Base-by-base conservation (phyloP, 2,113 vertebrate genomes). In the Neogobius melanostomus region DNA sequence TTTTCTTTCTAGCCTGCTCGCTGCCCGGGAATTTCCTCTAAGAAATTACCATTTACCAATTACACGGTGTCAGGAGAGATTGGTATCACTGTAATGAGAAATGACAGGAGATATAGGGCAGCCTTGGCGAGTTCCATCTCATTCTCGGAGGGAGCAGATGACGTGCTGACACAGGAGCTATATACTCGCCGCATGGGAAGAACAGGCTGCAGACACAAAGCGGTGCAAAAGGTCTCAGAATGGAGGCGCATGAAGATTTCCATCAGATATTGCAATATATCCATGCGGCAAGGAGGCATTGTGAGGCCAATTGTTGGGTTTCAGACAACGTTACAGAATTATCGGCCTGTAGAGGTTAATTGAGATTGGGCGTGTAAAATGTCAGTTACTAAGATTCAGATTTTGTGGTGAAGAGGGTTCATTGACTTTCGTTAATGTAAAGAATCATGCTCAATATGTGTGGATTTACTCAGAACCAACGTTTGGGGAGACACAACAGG, bases 31-130 rank as follows among this genome's bases (percentile, higher is more conserved):
- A 87, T 88, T 85, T 86, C 82, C 84, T 82, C 84, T 85, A 74
- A 86, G 86, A 89, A 90, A 90, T 88, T 87, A 89, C 85, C 88
- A 85, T 89, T 88, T 87, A 83, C 83, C 88, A 91, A 91, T 91
- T 92, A 91, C 84, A 87, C 76, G 77, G 85, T 85, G 88, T 88
- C 91, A 87, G 84, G 85, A 82, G 21, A 84, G 88, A 90, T 91
- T 85, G 85, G 77, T 89, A 90, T 90, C 87, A 84, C 74, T 79
- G 76, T 87, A 89, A 88, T 90, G 90, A 89, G 87, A 90, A 92
- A 89, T 87, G 91, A 88, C 88, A 91, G 86, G 46, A 83, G 84
- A 88, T 84, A 86, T 82, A 76, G 69, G 82, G 79, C 74, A 81
- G 79, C 73, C 68, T 80, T 79, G 72, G 68, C 72, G 74, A 81